These are phyloP conservation scores for Onthophagus taurus DNA, from an alignment of 1,140 invertebrate species.

Conservation along the genomic window DNA sequence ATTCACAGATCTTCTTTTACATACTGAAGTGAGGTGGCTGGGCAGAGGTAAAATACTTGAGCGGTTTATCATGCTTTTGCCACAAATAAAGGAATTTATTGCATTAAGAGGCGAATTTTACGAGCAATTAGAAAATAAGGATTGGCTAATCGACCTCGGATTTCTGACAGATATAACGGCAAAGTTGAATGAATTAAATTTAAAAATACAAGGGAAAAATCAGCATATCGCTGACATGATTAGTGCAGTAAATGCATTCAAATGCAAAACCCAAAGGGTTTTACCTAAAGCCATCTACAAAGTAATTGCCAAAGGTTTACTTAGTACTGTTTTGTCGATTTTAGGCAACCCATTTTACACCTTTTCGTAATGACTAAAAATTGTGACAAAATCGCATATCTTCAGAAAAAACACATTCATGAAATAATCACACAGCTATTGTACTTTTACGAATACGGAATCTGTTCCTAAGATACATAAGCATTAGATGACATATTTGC, in stretches of 20 bases:
- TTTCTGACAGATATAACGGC: constrained; percentile 19
- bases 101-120: constrained; percentile 13
- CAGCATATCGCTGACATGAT: constrained; percentile 15
- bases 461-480: too few species aligned
- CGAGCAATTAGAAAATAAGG: constrained; percentile 3
- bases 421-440: too few species aligned
- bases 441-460: too few species aligned
- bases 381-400: too few species aligned
- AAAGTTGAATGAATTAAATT: constrained; percentile 21
- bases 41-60: constrained; percentile 18
- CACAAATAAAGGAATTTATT: constrained; percentile 19
- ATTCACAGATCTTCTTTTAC: constrained; percentile 15
- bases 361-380: too few species aligned
- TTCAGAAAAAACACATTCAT: too few species aligned
- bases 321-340: too few species aligned
- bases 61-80: constrained; percentile 15
- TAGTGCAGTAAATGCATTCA: constrained; percentile 15
- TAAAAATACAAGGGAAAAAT: constrained; percentile 17
- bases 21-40: constrained; percentile 19
- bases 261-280: too few species aligned
- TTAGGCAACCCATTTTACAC: too few species aligned
- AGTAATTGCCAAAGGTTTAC: too few species aligned
- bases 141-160: constrained; percentile 13
- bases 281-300: too few species aligned
- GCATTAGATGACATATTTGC: too few species aligned